phyloP scores from a whole-genome alignment of 2,113 vertebrate genomes.

The Amphilophus citrinellus region DNA sequence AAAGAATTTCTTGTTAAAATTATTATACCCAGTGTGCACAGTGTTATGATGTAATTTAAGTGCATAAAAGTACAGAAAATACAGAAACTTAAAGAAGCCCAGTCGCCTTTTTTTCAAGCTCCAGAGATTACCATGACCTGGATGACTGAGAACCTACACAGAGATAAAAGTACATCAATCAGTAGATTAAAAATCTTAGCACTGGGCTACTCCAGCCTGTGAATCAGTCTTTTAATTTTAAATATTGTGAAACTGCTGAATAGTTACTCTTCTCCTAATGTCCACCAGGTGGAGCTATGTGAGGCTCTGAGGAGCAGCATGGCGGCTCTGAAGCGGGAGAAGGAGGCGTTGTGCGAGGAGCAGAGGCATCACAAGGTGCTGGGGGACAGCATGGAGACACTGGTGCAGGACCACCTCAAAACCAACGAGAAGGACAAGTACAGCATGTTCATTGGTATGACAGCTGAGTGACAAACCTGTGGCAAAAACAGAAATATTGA shows the following conservation, averaged over 20 bases:
- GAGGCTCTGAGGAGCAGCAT: conserved; percentile 86
- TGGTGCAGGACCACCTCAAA: conserved; percentile 88
- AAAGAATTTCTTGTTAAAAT: background rate
- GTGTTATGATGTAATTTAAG: background rate
- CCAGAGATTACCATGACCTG: too few species aligned
- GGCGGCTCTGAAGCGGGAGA: conserved; percentile 86
- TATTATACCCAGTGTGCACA: background rate
- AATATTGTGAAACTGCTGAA: background rate
- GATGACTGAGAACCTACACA: too few species aligned
- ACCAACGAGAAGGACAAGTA: conserved; percentile 95
- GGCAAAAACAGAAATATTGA: background rate
- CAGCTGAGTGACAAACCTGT: background rate
- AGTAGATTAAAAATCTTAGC: background rate
- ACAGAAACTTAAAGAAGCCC: too few species aligned
- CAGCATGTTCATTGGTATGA: conserved; percentile 90
- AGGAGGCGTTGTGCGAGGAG: conserved; percentile 85
- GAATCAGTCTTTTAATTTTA: background rate
- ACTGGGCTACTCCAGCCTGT: background rate
- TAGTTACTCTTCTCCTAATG: background rate
- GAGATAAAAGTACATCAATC: too few species aligned
- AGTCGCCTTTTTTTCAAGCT: too few species aligned
- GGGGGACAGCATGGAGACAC: conserved; percentile 83
- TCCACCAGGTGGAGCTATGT: conserved; percentile 88
- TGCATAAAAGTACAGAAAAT: background rate
- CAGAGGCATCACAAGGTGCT: conserved; percentile 85